These are phyloP conservation scores for Halictus quadricinctus DNA, from an alignment of 2,888 invertebrate species.

Conservation along the genomic window DNA sequence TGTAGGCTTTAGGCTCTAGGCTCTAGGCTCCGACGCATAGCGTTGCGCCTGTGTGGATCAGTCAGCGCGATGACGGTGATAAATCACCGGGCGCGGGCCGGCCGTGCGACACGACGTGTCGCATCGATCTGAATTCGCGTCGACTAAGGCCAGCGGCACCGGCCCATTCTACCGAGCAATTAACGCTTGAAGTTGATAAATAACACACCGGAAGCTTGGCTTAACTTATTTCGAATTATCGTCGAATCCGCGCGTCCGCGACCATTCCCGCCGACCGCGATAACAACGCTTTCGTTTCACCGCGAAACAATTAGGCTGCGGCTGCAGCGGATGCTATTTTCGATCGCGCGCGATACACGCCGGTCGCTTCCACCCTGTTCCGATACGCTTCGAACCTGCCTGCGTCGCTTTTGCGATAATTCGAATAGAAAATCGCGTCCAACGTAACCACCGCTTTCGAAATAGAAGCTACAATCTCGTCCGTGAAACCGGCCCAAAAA, in stretches of 20 bases:
- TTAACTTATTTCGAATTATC: constrained; percentile 59
- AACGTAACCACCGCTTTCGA: background rate
- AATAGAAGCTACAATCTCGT: background rate
- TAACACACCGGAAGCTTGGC: constrained; percentile 57
- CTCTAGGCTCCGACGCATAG: background rate
- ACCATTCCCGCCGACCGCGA: constrained; percentile 21
- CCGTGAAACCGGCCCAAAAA: background rate
- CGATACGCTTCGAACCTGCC: background rate
- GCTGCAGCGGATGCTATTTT: background rate
- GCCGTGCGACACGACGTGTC: constrained; percentile 25
- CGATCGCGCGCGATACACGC: background rate
- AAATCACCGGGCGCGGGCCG: constrained; percentile 58
- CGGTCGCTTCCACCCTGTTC: background rate
- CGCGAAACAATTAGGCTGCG: constrained; percentile 1
- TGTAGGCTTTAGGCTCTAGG: background rate
- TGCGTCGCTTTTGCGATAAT: background rate
- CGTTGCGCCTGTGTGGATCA: constrained; percentile 44
- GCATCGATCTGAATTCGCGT: constrained; percentile 55
- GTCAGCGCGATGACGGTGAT: constrained; percentile 64
- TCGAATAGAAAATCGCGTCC: background rate
- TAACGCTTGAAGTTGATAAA: constrained; percentile 63
- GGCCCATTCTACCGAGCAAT: constrained; percentile 54
- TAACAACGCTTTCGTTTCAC: constrained; percentile 26
- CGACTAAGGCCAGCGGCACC: constrained; percentile 28
- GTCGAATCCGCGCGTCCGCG: constrained; percentile 32